phyloP scores from a whole-genome alignment of 1,140 invertebrate species.

The Paraescarpia echinospica region DNA sequence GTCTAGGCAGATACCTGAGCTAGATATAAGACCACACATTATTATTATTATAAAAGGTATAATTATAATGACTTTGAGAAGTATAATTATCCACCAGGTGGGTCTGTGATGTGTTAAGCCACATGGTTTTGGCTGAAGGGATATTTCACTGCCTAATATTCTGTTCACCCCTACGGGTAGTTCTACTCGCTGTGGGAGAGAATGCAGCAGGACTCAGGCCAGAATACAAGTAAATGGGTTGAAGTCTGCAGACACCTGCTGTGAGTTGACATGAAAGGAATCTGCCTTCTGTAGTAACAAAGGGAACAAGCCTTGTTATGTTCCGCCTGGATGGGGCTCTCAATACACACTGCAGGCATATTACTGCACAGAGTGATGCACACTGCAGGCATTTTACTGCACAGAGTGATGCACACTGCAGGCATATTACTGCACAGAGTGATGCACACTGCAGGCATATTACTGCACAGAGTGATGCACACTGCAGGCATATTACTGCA shows the following conservation, averaged over 20 bases:
- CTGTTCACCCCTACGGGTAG: background rate
- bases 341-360: background rate
- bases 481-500: no score
- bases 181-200: background rate
- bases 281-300: background rate
- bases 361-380: background rate
- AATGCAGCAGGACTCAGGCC: background rate
- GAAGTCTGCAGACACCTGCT: background rate
- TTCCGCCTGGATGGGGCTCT: background rate
- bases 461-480: no score
- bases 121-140: background rate
- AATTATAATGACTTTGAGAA: background rate
- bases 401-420: no score
- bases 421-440: no score
- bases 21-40: no score
- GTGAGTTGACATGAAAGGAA: background rate
- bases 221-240: background rate
- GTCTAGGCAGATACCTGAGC: no score
- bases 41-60: background rate
- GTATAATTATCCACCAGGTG: background rate
- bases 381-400: background rate
- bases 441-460: no score
- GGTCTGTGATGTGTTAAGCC: background rate
- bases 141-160: background rate
- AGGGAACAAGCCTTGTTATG: background rate